Percentiles rank a stretch among this genome's conserved stretches.
Evolutionary conservation across 92 coral and sea anemone genomes (phyloP).

Genomic region (Porites divaricata): DNA sequence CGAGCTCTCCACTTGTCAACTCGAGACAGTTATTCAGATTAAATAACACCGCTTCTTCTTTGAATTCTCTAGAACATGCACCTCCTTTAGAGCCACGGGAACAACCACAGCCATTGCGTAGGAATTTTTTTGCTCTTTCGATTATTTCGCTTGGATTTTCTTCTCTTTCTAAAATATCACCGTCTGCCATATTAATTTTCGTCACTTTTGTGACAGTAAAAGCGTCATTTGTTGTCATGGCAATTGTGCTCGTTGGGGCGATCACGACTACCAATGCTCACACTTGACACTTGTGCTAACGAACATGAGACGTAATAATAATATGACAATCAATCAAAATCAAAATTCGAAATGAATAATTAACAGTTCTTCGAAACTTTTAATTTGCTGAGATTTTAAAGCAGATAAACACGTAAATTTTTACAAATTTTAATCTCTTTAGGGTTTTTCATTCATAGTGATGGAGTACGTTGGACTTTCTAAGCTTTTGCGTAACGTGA

Average conservation of each 20-base stretch:
- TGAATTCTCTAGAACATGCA: slow-evolving; percentile 31
- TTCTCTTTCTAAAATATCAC: slow-evolving; percentile 10
- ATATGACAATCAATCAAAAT: too few relatives aligned
- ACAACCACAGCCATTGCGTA: slow-evolving; percentile 36
- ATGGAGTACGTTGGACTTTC: too few relatives aligned
- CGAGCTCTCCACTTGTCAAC: slow-evolving; percentile 19
- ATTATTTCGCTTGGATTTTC: slow-evolving; percentile 2
- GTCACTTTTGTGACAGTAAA: not conserved
- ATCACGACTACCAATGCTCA: too few relatives aligned
- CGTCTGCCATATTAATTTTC: slow-evolving; percentile 34
- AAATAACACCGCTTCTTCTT: slow-evolving; percentile 1
- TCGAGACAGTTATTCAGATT: slow-evolving; percentile 36
- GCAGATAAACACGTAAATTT: too few relatives aligned
- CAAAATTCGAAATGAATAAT: not conserved
- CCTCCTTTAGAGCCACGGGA: slow-evolving; percentile 32
- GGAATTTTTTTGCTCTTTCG: slow-evolving; percentile 23
- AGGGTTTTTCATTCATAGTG: too few relatives aligned
- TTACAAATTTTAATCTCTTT: too few relatives aligned
- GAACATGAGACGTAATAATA: not conserved
- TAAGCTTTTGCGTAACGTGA: too few relatives aligned
- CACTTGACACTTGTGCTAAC: not conserved
- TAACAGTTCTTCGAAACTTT: not conserved
- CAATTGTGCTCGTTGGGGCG: not conserved
- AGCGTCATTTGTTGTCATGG: slow-evolving; percentile 13
- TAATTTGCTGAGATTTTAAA: too few relatives aligned